A percentile compares a stretch with the other conserved stretches of the same genome.
phyloP scores from a whole-genome alignment of 1,140 invertebrate genomes.

The Trissolcus basalis region DNA sequence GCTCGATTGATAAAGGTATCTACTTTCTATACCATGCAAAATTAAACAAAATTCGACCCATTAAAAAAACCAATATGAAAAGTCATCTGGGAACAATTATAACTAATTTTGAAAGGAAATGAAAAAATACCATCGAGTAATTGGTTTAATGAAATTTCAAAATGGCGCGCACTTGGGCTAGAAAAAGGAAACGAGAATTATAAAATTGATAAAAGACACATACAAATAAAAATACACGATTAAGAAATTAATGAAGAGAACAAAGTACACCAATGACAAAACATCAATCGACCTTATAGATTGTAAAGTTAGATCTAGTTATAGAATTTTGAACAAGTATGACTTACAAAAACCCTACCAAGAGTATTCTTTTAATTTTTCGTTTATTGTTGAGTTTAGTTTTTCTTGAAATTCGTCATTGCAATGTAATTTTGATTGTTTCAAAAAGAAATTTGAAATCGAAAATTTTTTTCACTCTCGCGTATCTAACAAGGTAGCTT shows the following conservation, averaged over 20 bases:
- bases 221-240: conserved; percentile 5
- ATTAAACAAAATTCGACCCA: conserved; percentile 68
- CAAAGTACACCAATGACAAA: conserved; percentile 15
- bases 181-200: no score
- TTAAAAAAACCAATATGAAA: conserved; percentile 25
- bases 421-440: no score
- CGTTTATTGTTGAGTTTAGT: no score
- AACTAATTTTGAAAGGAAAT: no score
- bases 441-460: conserved; percentile 30
- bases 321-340: no score
- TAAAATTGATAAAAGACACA: background rate
- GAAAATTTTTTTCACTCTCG: conserved; percentile 6
- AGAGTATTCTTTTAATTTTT: no score
- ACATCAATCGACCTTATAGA: conserved; percentile 4
- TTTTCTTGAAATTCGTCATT: no score
- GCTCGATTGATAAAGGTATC: conserved; percentile 70
- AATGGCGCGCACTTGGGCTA: no score
- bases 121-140: no score
- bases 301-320: conserved; percentile 8
- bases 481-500: conserved; percentile 34
- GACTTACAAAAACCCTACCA: background rate
- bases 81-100: no score
- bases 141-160: no score
- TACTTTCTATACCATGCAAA: conserved; percentile 74
- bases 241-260: conserved; percentile 1